These are phyloP conservation scores for Callimorpha dominula DNA, from an alignment of 2,888 invertebrate species.

Conservation along the genomic window DNA sequence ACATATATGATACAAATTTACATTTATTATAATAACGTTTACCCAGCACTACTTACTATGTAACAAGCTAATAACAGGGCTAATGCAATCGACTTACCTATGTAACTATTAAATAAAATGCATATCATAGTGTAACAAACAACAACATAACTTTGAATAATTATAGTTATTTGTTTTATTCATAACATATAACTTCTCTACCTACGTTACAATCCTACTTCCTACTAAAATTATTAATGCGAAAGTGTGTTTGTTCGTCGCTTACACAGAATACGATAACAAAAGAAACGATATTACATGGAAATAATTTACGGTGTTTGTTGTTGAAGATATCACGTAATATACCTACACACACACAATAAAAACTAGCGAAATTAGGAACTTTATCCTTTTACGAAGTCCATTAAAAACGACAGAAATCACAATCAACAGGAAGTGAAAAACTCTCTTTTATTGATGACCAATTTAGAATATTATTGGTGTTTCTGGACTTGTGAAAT, in stretches of 20 bases:
- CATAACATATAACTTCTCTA: neutral
- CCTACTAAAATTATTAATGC: neutral
- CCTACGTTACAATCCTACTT: neutral
- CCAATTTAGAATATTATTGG: neutral
- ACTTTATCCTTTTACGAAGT: too few species aligned
- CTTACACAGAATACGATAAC: too few species aligned
- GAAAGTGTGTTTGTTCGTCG: neutral
- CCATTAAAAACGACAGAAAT: too few species aligned
- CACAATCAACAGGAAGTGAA: too few species aligned
- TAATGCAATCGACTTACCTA: neutral
- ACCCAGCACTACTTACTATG: neutral
- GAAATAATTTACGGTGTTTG: too few species aligned
- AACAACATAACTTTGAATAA: neutral
- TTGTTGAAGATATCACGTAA: too few species aligned
- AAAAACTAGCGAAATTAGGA: too few species aligned
- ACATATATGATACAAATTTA: neutral
- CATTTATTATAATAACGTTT: neutral
- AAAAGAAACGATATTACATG: too few species aligned
- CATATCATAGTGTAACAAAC: neutral
- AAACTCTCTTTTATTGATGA: neutral
- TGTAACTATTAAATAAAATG: neutral
- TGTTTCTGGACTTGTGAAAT: neutral
- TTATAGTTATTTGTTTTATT: neutral
- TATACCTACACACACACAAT: too few species aligned
- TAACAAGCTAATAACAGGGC: neutral